Evolutionary conservation across 2,888 invertebrate genomes (phyloP), one percentile per base, ranked within the genome.

Genomic region (Pterostichus madidus): DNA sequence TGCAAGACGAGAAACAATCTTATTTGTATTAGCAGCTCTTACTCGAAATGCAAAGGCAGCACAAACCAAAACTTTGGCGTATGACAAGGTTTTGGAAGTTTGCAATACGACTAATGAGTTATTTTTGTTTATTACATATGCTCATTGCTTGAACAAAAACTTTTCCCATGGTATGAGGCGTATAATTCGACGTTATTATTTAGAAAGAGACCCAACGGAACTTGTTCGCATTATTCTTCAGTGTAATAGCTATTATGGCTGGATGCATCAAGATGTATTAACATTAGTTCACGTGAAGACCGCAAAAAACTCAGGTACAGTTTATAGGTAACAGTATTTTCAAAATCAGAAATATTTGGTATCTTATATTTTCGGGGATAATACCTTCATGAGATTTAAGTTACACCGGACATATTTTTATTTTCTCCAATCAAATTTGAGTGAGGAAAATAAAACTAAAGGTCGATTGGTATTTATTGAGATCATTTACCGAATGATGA

Each of bases 251-350:
- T 91, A 93, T 84, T 92, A 94, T 86, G 94, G 94, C 4, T 94
- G 95, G 91, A 92, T 92, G 0, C 96, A 96, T 87, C 94, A 93
- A 86, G 95, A 95, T 85, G 90, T 96, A n/a, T 89, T 94, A 0
- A 92, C 92, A 85, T 91, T 94, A 86, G 93, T 91, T 35, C 94
- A 94, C 87, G 86, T 92, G 3, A 93, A 93, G 87, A 85, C 91
- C 61, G 15, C 4, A 71, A 88, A 89, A n/a, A 88, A 89, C 83
- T 87, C 89, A 85, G 91, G 93, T 89, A 88, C 8, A 11, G 15
- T 15, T n/a, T n/a, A n/a, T n/a, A n/a, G n/a, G n/a, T n/a, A n/a
- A n/a, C n/a, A n/a, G n/a, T n/a, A n/a, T n/a, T n/a, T n/a, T n/a
- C n/a, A n/a, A n/a, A n/a, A n/a, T n/a, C n/a, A n/a, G n/a, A n/a